Base-by-base conservation (phyloP, 2,797 vertebrate genomes). In the Sebastes itinus region DNA sequence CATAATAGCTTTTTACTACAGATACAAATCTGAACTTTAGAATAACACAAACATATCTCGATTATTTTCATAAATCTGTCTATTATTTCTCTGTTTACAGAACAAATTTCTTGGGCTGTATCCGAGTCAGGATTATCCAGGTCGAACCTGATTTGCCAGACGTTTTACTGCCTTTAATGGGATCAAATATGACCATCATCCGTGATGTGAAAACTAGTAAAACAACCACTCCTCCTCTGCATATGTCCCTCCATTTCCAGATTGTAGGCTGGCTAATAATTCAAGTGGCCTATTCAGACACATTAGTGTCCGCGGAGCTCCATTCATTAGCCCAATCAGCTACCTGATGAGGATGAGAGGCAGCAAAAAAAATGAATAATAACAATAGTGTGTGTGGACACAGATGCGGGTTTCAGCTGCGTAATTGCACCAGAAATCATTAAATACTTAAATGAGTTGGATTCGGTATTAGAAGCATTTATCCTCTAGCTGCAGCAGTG, bases 291-390 rank as follows among this genome's bases (percentile, higher is more conserved):
- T 69, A 92, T 92, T 94, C 87, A 89, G 87, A 83, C 84, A 78
- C 81, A 92, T 92, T 92, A 94, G 80, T 20, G 49, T 80, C 83
- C 80, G 68, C 85, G 76, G 86, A 85, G 86, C 88, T 87, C 92
- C 85, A 91, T 95, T 94, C 91, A 91, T 95, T 95, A 94, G 85
- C 77, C 86, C 90, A 92, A 95, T 95, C 92, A 94, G 89, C 78
- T 66, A 66, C 75, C 42, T 78, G 87, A 90, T 80, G 85, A 83
- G 70, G 55, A 49, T 32, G 68, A 87, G 85, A 73, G 87, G 85
- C 73, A 38, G 64, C 12, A 35, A 38, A 2, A 38, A 78, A 77
- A 81, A 82, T 25, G 69, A 87, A 79, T 74, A 77, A 79, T 35
- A 88, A 88, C 74, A 83, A 77, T 61, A 73, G 49, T 46, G 70